Conservation (phyloP, 2,888 invertebrate genomes). For the Cataglyphis livida region DNA sequence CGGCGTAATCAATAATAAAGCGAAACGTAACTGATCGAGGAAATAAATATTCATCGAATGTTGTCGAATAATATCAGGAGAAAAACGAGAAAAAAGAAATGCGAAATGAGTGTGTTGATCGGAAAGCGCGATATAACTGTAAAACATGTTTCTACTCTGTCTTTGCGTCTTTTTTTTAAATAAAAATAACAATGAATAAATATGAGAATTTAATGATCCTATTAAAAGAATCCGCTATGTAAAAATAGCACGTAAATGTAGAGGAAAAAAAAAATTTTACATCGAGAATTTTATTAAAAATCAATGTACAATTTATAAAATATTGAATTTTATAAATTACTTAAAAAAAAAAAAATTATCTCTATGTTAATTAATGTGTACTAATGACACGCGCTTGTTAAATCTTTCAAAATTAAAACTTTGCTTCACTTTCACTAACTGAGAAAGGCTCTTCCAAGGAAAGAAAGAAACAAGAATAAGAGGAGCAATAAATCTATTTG, state of each 20-base stretch:
- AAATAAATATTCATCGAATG: conserved; percentile 17
- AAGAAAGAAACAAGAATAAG: conserved; percentile 46
- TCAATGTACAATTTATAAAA: neutral
- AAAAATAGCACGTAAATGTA: neutral
- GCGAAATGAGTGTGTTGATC: neutral
- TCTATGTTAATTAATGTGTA: too few species aligned
- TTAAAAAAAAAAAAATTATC: neutral
- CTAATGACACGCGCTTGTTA: too few species aligned
- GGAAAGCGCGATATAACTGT: neutral
- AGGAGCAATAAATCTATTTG: conserved; percentile 66
- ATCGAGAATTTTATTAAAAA: neutral
- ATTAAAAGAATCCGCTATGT: neutral
- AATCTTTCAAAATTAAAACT: neutral
- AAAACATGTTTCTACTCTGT: neutral
- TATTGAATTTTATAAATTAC: neutral
- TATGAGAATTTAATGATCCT: neutral
- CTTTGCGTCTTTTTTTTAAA: neutral
- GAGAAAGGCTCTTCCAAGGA: neutral
- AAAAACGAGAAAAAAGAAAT: neutral
- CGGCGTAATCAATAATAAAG: neutral
- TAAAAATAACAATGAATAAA: neutral
- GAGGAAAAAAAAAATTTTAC: neutral
- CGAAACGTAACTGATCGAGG: neutral
- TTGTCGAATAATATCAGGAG: neutral
- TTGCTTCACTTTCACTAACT: neutral